A percentile compares a stretch with the other conserved stretches of the same genome.
phyloP scores from a whole-genome alignment of 2,888 invertebrate species.

The Loripinus fragilis region DNA sequence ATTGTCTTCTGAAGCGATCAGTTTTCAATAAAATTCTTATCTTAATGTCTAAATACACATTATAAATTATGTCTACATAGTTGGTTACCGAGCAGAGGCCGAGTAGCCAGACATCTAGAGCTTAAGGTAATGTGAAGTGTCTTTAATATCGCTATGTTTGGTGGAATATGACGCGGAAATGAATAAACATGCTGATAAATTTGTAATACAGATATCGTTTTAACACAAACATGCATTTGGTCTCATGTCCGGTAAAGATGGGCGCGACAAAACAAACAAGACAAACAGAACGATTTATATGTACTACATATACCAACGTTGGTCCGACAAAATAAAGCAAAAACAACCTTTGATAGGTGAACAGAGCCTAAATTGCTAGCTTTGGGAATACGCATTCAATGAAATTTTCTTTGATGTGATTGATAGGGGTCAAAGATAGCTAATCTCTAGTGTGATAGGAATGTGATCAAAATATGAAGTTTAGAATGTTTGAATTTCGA shows the following conservation, averaged over 20 bases:
- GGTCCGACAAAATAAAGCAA: no score
- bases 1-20: conserved; percentile 1
- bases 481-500: no score
- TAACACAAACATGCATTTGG: not conserved
- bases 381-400: no score
- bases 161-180: conserved; percentile 1
- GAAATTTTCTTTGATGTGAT: not conserved
- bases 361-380: no score
- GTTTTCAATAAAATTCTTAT: conserved; percentile 18
- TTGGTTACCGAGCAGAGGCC: not conserved
- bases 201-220: not conserved
- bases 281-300: no score
- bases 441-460: not conserved
- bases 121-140: conserved; percentile 1
- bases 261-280: no score
- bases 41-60: conserved; percentile 14
- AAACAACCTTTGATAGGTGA: no score
- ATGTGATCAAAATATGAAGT: not conserved
- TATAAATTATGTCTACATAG: conserved; percentile 16
- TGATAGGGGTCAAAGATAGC: not conserved
- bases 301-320: no score
- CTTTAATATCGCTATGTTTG: not conserved
- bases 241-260: no score
- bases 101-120: not conserved
- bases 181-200: not conserved